These are phyloP conservation scores for Chaetura pelagica DNA, from an alignment of 2,113 vertebrate genomes.

Conservation along the genomic window DNA sequence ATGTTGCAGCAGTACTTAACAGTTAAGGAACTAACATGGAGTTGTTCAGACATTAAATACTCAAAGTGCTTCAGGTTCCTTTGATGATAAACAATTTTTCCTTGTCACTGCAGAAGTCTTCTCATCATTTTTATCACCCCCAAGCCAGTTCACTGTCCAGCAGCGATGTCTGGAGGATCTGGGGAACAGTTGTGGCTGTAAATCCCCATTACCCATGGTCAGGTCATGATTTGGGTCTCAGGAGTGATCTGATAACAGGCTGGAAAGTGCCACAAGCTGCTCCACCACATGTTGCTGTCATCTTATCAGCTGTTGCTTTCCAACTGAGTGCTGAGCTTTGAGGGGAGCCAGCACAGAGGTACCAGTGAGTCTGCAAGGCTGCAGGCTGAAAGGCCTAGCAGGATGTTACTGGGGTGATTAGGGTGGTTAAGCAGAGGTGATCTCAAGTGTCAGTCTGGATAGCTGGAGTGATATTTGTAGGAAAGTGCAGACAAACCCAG, in stretches of 20 bases:
- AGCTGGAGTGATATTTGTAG: background rate
- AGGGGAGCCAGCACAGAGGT: background rate
- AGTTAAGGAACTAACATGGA: background rate
- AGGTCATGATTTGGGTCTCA: background rate
- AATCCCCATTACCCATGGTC: background rate
- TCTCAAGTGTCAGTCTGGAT: background rate
- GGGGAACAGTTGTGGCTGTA: background rate
- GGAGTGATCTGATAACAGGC: background rate
- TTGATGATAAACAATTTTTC: background rate
- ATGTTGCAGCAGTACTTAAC: background rate
- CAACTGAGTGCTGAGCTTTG: background rate
- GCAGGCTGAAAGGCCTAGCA: background rate
- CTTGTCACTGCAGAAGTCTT: background rate
- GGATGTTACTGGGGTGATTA: background rate
- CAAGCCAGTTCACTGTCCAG: background rate
- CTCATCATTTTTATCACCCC: background rate
- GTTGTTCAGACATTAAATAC: background rate
- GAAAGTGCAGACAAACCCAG: background rate
- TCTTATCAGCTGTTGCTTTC: background rate
- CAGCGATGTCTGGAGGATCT: background rate
- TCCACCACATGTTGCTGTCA: background rate
- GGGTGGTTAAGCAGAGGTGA: background rate
- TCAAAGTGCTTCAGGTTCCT: background rate
- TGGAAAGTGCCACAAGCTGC: background rate
- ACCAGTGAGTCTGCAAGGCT: background rate